Evolutionary conservation across 23 tunicate genomes (phyloP).

Genomic region (Clavelina lepadiformis): DNA sequence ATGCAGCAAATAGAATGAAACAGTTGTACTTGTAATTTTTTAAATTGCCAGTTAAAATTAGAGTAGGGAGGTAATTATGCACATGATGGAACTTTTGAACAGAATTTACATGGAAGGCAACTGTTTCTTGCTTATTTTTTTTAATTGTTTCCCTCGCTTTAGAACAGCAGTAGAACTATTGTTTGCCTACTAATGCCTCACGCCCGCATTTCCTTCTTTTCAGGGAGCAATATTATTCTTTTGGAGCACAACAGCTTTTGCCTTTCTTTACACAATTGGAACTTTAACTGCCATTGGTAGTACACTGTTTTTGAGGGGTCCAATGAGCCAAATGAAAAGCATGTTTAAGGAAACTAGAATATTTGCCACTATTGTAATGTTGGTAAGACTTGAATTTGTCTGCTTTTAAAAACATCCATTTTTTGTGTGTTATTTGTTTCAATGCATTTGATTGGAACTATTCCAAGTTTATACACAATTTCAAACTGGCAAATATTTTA

Average conservation of each 20-base stretch:
- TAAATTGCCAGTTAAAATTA: not conserved
- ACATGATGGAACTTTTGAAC: too few relatives aligned
- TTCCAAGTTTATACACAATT: too few relatives aligned
- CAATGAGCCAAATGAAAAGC: constrained; percentile 65
- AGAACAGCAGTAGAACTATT: not conserved
- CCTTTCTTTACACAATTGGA: constrained; percentile 60
- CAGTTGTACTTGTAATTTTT: not conserved
- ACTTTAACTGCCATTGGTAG: constrained; percentile 55
- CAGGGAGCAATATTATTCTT: constrained; percentile 62
- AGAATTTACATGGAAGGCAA: too few relatives aligned
- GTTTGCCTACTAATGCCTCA: too few relatives aligned
- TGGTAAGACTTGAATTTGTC: constrained; percentile 36
- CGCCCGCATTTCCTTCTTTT: too few relatives aligned
- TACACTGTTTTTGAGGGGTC: constrained; percentile 83
- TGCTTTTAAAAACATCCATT: too few relatives aligned
- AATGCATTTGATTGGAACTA: too few relatives aligned
- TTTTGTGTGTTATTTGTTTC: too few relatives aligned
- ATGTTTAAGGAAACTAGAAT: constrained; percentile 93
- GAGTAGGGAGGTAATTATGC: too few relatives aligned
- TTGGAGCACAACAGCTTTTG: constrained; percentile 37
- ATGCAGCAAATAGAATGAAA: not conserved
- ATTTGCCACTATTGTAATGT: constrained; percentile 76
- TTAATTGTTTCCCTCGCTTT: not conserved
- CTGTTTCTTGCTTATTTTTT: not conserved
- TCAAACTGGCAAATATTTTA: too few relatives aligned